These are phyloP conservation scores for Alfaro cultratus DNA, from an alignment of 2,797 vertebrate genomes.

Conservation along the genomic window DNA sequence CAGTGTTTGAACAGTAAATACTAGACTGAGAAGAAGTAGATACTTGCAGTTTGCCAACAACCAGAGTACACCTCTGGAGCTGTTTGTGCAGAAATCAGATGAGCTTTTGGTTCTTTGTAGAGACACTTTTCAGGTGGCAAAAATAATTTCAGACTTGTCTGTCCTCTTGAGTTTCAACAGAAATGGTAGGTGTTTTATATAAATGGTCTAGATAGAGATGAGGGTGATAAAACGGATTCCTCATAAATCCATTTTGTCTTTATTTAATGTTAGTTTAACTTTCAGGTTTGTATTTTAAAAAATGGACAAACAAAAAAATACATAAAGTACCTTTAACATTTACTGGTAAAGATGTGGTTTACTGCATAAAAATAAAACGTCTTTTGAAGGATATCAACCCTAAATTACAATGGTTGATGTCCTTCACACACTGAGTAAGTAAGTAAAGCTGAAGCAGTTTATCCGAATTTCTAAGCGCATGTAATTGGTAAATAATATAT, in stretches of 20 bases:
- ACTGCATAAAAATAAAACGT: neutral
- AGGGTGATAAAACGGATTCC: neutral
- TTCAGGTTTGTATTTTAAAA: neutral
- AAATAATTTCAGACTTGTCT: conserved; percentile 52
- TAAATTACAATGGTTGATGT: neutral
- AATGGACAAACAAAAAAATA: neutral
- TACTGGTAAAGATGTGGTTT: neutral
- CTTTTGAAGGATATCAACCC: too few species aligned
- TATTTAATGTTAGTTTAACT: neutral
- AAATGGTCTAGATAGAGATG: conserved; percentile 30
- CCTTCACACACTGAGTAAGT: neutral
- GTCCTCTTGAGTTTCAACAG: conserved; percentile 40
- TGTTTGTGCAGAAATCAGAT: conserved; percentile 54
- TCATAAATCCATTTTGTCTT: neutral
- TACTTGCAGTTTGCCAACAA: conserved; percentile 70
- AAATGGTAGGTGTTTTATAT: conserved; percentile 29
- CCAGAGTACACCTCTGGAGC: conserved; percentile 59
- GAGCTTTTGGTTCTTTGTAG: conserved; percentile 39
- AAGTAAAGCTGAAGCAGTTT: neutral
- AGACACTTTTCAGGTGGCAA: conserved; percentile 42
- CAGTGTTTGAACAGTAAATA: conserved; percentile 37
- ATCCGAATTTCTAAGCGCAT: neutral
- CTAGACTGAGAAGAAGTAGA: conserved; percentile 58
- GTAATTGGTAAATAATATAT: neutral
- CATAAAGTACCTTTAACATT: neutral